Evolutionary conservation across 2,888 invertebrate species (phyloP), one percentile per base, ranked within the genome.

Genomic region (Drosophila acutilabella): DNA sequence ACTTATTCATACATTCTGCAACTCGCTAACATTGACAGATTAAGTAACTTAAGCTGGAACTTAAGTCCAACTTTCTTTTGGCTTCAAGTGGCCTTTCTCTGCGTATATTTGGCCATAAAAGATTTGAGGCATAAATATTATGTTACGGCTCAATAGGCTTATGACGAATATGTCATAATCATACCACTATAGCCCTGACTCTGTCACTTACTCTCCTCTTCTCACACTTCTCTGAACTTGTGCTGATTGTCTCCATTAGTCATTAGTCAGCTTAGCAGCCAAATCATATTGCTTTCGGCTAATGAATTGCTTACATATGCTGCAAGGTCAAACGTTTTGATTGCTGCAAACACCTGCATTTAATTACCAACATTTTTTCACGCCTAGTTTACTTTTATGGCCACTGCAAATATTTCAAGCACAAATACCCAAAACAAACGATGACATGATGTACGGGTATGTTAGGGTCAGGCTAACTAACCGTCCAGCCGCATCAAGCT

Each of bases 81-180:
- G 20, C 66, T 83, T 68, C 36, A 72, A 84, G 84, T 71, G 84
- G 53, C 69, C 62, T 60, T 74, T 53, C 57, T 70, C 45, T 58
- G 66, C 61, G 64, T 71, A 82, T 74, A 71, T 80, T 76, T 58
- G 60, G 51, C 50, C 74, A 80, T 71, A 79, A 60, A 58, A 64
- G 59, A 75, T 73, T 84, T 81, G 51, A 50, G 50, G 74, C 78
- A 87, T 79, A 77, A 88, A 86, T 86, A 85, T 83, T 82, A 76
- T 74, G 86, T 84, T 85, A 76, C 83, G 71, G 64, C 78, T 87
- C 79, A 81, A 76, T 78, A 57, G 48, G 70, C 79, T 81, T 75
- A 81, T 56, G 61, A 50, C 52, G 61, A 45, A 33, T 44, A 11
- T 48, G 30, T 7, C 41, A 8, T 18, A 8, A 8, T n/a, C 14